Base-by-base conservation (phyloP, 2,888 invertebrate species). In the Campoletis raptor region DNA sequence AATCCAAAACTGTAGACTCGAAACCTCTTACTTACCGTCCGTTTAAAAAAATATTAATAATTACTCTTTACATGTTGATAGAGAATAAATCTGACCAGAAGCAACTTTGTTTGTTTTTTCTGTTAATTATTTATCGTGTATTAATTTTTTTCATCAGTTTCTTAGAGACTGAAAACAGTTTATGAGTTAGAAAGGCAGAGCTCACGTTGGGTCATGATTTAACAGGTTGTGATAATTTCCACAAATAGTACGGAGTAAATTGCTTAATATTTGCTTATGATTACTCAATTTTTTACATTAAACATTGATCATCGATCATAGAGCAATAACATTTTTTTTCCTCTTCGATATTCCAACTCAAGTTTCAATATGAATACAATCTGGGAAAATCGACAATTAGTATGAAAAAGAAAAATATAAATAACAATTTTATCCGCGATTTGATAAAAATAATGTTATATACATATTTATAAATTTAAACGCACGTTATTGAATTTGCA, bases 391-490 rank as follows among this genome's bases (percentile, higher is more conserved):
- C 37, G 30, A 61, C 30, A 54, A 66, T 61, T 45, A 36, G 24
- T 15, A n/a, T 12, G 69, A 61, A 57, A 61, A 42, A 73, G 4
- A 70, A 37, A 40, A 42, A 72, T 48, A 72, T 48, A 48, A 64
- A 72, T 80, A 67, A 78, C 40, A 79, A 15, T 57, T 15, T 42
- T n/a, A 57, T 57, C 24, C 37, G 15, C 30, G 54, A 67, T 76
- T 67, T 67, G 18, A 12, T 81, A 54, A 67, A 66, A 54, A 54
- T 40, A 40, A 40, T 40, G 15, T 74, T 74, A 67, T 52, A 40
- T 78, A 78, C 66, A 78, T 48, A 74, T 79, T 61, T 83, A 77
- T 81, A 77, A 54, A 76, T 61, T 61, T 64, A 67, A 81, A 40
- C 36, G 69, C 67, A 61, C n/a, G 18, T 52, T 52, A 30, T 66